Evolutionary conservation across 2,113 vertebrate genomes (phyloP), one percentile per base, ranked within the genome.

Genomic region (Brevimyrus niger): DNA sequence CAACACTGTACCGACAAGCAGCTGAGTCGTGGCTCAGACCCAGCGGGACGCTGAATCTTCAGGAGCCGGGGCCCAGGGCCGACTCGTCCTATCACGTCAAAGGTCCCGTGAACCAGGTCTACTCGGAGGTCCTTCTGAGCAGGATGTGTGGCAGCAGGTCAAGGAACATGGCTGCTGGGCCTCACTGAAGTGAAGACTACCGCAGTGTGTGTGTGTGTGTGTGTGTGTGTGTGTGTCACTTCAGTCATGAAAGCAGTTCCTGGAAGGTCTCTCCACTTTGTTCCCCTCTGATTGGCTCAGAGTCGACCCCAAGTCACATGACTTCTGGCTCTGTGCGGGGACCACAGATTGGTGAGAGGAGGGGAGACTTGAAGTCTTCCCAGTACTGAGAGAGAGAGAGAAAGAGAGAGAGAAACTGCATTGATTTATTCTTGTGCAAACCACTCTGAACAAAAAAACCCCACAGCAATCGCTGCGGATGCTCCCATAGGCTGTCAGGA

Each of bases 91-190:
- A 98, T 95, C 98, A 97, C 3, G 96, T 99, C 92, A 96, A 91
- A 92, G 98, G 98, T 89, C 95, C 97, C 82, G 96, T 99, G 90
- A 99, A 99, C 95, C 96, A 97, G 93, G 97, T 98, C 91, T 99
- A 96, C 95, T 98, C 98, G 69, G 97, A 99, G 96, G 98, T 99
- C 94, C 96, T 99, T 92, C 96, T 99, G 92, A 98, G 97, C 94
- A 97, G 98, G 92, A 94, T 99, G 90, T 99, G 98, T 94, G 91
- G 92, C 8, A 92, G 82, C 58, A 91, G 76, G 91, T 92, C 87
- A 61, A 91, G 90, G n/a, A 90, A 89, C 89, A 90, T 47, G 89
- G 89, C 89, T 88, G 91, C 89, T n/a, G 90, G 92, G 44, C 55
- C 61, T 90, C 53, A 31, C 88, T 88, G 85, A 93, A 88, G 90